A percentile compares a stretch with the other conserved stretches of the same genome.
phyloP scores from a whole-genome alignment of 2,888 invertebrate genomes.

The Cheilosia soror region DNA sequence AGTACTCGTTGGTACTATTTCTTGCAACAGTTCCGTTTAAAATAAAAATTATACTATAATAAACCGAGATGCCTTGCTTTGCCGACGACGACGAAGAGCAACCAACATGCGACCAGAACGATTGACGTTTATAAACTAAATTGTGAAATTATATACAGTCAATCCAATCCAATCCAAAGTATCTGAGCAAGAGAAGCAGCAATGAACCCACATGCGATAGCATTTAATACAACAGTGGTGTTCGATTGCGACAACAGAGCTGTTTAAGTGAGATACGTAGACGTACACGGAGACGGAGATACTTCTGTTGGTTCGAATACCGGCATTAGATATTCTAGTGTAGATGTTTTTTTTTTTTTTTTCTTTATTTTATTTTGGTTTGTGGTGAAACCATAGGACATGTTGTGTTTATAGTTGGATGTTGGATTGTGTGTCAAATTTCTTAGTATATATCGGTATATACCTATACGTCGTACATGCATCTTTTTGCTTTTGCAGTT shows the following conservation, averaged over 20 bases:
- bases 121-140: slow-evolving; percentile 73
- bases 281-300: slow-evolving; percentile 6
- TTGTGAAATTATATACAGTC: slow-evolving; percentile 68
- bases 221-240: slow-evolving; percentile 63
- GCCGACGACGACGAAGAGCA: slow-evolving; percentile 70
- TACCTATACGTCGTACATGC: slow-evolving; percentile 8
- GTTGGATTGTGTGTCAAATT: slow-evolving; percentile 44
- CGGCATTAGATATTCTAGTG: slow-evolving; percentile 55
- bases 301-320: slow-evolving; percentile 49
- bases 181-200: slow-evolving; percentile 21
- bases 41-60: slow-evolving; percentile 13
- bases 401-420: slow-evolving; percentile 73
- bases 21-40: slow-evolving; percentile 9
- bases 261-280: slow-evolving; percentile 23
- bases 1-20: slow-evolving; percentile 16
- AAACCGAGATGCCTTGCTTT: slow-evolving; percentile 58
- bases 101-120: slow-evolving; percentile 72
- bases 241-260: slow-evolving; percentile 65
- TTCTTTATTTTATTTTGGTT: slow-evolving; percentile 37
- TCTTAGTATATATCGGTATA: slow-evolving; percentile 11
- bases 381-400: slow-evolving; percentile 32
- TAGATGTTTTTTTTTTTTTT: slow-evolving; percentile 29
- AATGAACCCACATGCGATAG: slow-evolving; percentile 36
- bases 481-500: slow-evolving; percentile 46
- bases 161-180: slow-evolving; percentile 44